phyloP scores from a whole-genome alignment of 2,797 vertebrate genomes.

The Geotria australis region DNA sequence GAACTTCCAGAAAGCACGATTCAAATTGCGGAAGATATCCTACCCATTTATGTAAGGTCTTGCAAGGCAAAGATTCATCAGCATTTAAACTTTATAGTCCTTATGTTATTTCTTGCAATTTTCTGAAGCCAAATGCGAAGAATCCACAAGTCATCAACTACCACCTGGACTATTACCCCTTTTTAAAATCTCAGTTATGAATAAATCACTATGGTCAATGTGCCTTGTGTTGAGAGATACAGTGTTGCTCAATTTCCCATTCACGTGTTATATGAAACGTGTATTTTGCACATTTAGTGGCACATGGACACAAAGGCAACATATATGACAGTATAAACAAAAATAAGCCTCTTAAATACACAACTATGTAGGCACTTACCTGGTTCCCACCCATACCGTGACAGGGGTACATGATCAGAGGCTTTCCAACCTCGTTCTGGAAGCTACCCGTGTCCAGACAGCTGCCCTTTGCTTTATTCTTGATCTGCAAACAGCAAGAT shows the following conservation, averaged over 20 bases:
- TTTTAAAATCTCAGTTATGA: too few relatives aligned
- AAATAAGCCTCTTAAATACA: neutral
- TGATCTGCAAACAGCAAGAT: constrained; percentile 21
- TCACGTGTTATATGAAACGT: neutral
- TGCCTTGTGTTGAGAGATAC: neutral
- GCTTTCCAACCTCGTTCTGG: constrained; percentile 34
- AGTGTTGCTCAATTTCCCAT: neutral
- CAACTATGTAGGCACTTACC: constrained; percentile 13
- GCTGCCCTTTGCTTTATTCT: constrained; percentile 23
- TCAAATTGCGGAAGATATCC: too few relatives aligned
- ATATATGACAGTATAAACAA: neutral
- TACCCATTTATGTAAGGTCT: too few relatives aligned
- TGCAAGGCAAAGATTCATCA: too few relatives aligned
- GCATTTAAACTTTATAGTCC: too few relatives aligned
- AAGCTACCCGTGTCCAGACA: constrained; percentile 55
- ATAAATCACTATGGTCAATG: too few relatives aligned
- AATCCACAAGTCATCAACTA: too few relatives aligned
- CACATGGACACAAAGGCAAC: neutral
- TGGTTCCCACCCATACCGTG: constrained; percentile 92
- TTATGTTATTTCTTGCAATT: too few relatives aligned
- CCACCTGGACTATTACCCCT: too few relatives aligned
- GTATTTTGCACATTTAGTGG: neutral
- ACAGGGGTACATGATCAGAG: constrained; percentile 62
- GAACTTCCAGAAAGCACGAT: too few relatives aligned
- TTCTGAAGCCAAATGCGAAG: too few relatives aligned